Conservation (phyloP, 1,140 invertebrate genomes). For the Eufriesea mexicana region DNA sequence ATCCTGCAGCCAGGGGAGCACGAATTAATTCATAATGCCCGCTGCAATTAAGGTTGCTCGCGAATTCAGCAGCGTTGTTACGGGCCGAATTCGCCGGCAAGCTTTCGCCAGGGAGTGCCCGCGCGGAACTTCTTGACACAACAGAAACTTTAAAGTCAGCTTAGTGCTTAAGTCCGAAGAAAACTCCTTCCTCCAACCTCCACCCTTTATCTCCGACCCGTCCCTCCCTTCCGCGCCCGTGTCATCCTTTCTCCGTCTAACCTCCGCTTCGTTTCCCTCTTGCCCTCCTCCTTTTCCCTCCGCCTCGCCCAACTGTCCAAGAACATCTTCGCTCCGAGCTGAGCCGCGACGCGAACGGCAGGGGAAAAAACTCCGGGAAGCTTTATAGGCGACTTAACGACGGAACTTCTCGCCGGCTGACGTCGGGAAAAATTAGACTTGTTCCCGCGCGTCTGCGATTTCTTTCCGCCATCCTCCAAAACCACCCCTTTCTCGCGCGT, state of each 20-base stretch:
- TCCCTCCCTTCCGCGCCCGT: neutral
- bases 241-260: neutral
- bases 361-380: conserved; percentile 15
- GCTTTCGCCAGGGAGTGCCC: conserved; percentile 54
- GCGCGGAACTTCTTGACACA: conserved; percentile 71
- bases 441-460: conserved; percentile 25
- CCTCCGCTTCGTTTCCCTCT: too few relatives aligned
- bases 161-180: conserved; percentile 65
- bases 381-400: conserved; percentile 55
- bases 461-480: neutral
- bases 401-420: conserved; percentile 54
- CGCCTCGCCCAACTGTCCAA: conserved; percentile 23
- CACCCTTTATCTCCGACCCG: conserved; percentile 32
- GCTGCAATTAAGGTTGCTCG: conserved; percentile 72
- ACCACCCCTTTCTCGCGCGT: neutral
- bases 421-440: conserved; percentile 56
- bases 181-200: conserved; percentile 42
- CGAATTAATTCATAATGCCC: conserved; percentile 67
- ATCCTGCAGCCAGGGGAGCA: conserved; percentile 26
- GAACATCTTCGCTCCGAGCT: conserved; percentile 32
- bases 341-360: neutral
- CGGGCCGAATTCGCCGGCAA: conserved; percentile 60
- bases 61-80: conserved; percentile 70
- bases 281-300: neutral
- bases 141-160: conserved; percentile 72